These are phyloP conservation scores for Dipodomys spectabilis DNA, from an alignment of 2,113 vertebrate genomes.

Conservation along the genomic window DNA sequence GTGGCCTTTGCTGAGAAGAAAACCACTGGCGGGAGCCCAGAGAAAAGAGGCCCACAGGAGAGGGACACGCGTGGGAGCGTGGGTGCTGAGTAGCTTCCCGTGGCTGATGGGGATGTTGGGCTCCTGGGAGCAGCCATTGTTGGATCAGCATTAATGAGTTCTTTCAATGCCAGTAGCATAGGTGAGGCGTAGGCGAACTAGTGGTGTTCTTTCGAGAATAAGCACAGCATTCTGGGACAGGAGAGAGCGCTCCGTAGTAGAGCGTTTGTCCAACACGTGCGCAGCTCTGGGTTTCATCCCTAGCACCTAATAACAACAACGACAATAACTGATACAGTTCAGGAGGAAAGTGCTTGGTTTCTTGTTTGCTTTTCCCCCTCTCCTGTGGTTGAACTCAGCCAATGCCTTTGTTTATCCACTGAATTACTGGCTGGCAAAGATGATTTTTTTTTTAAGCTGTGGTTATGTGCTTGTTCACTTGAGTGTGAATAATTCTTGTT, in stretches of 20 bases:
- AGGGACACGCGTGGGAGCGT: too few species aligned
- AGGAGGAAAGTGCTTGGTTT: background rate
- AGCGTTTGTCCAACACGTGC: too few species aligned
- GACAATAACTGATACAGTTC: background rate
- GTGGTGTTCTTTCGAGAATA: constrained; percentile 1
- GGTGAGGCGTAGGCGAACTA: constrained; percentile 26
- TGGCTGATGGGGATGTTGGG: background rate
- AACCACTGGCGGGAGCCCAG: too few species aligned
- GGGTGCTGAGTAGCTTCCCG: background rate
- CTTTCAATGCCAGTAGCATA: background rate
- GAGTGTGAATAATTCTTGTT: constrained; percentile 52
- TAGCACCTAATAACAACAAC: background rate
- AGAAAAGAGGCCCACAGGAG: too few species aligned
- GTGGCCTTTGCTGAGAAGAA: background rate
- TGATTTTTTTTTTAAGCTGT: constrained; percentile 51
- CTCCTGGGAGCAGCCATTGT: background rate
- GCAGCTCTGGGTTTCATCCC: background rate
- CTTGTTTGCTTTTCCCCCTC: background rate
- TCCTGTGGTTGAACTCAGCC: background rate
- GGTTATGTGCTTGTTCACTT: constrained; percentile 44
- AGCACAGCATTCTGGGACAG: background rate
- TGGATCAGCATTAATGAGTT: background rate
- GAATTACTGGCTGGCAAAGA: background rate
- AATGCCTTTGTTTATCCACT: constrained; percentile 23
- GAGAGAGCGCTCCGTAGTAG: too few species aligned